Evolutionary conservation across 2,113 vertebrate genomes (phyloP).

Genomic region (Cinclus cinclus): DNA sequence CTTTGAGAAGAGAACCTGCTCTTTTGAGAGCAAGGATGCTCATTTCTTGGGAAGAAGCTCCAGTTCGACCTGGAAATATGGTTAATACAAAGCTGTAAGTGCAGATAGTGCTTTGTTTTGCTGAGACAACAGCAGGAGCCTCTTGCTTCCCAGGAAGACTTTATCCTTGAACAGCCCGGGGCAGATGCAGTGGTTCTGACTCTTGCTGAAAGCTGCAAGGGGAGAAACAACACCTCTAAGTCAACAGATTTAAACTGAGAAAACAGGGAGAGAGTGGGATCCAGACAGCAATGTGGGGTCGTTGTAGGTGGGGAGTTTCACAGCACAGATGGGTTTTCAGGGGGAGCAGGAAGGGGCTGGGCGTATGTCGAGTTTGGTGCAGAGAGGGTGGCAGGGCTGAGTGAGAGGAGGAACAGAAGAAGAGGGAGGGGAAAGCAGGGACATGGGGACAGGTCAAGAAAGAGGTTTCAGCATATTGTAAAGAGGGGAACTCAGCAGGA

Average conservation of each 20-base stretch:
- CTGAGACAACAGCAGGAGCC: not conserved
- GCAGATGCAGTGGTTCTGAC: not conserved
- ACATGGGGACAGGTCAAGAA: not conserved
- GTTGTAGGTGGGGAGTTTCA: constrained; percentile 40
- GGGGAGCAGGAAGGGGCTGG: constrained; percentile 20
- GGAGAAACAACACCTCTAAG: not conserved
- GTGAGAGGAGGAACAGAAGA: not conserved
- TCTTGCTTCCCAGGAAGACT: not conserved
- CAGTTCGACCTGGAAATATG: not conserved
- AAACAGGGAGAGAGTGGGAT: constrained; percentile 35
- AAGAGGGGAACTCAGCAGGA: not conserved
- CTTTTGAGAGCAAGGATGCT: not conserved
- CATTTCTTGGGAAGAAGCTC: not conserved
- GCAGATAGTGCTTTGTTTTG: not conserved
- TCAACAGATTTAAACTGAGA: constrained; percentile 36
- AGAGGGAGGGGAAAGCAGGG: not conserved
- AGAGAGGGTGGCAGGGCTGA: not conserved
- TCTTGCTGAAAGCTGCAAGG: not conserved
- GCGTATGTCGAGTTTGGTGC: not conserved
- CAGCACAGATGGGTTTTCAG: constrained; percentile 56
- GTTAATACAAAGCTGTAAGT: not conserved
- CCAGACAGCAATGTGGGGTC: not conserved
- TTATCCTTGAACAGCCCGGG: not conserved
- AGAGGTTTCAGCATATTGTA: not conserved
- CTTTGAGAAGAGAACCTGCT: too few relatives aligned